These are phyloP conservation scores for Sus scrofa DNA, from an alignment of 2,113 vertebrate species.

Conservation along the genomic window T2T-Sscrofa CM000812.6:84318501-84319000, in stretches of 20 bases:
- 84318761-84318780: background rate
- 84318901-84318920: background rate
- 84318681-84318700: background rate
- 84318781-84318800: background rate
- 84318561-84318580: background rate
- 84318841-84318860: slow-evolving; percentile 45
- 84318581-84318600: slow-evolving; percentile 32
- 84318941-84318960: slow-evolving; percentile 15
- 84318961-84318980: background rate
- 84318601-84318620: background rate
- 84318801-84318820: background rate
- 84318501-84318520: too few relatives aligned
- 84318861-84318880: slow-evolving; percentile 10
- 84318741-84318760: slow-evolving; percentile 49
- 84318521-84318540: too few relatives aligned
- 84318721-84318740: slow-evolving; percentile 1
- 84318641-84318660: slow-evolving; percentile 12
- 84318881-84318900: background rate
- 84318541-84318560: too few relatives aligned
- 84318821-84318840: background rate
- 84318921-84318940: background rate
- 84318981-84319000: background rate
- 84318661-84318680: background rate
- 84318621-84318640: background rate
- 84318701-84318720: slow-evolving; percentile 31